Evolutionary conservation across 1,140 invertebrate species (phyloP).

Genomic region (Forficula auricularia): DNA sequence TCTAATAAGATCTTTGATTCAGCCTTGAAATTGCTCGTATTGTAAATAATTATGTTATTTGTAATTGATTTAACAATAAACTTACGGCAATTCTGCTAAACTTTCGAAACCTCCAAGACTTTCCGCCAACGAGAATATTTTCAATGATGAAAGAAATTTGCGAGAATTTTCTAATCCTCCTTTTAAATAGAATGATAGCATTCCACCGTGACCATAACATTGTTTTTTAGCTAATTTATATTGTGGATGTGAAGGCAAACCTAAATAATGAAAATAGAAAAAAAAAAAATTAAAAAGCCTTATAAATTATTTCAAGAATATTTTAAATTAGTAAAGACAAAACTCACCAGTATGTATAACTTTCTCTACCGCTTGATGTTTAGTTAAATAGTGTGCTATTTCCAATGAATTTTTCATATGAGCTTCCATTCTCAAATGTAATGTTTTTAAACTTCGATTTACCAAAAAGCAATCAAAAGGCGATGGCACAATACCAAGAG

Average conservation of each 20-base stretch:
- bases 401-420: constrained; percentile 61
- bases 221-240: constrained; percentile 67
- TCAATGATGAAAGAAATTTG: constrained; percentile 58
- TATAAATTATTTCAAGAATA: not conserved
- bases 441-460: constrained; percentile 84
- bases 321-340: not conserved
- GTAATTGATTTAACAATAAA: no score
- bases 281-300: constrained; percentile 6
- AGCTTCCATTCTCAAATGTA: constrained; percentile 80
- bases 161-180: constrained; percentile 58
- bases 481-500: constrained; percentile 80
- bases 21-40: no score
- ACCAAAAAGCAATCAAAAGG: constrained; percentile 92
- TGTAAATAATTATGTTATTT: no score
- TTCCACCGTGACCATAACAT: constrained; percentile 78
- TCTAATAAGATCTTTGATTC: no score
- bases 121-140: constrained; percentile 80
- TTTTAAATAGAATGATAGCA: constrained; percentile 76
- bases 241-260: constrained; percentile 80
- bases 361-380: constrained; percentile 55
- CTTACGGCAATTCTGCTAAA: constrained; percentile 69
- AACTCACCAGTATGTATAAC: constrained; percentile 77
- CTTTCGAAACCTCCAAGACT: constrained; percentile 93
- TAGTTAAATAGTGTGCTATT: constrained; percentile 64
- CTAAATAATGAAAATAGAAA: constrained; percentile 27